Conservation (phyloP, 2,113 vertebrate species). For the Siniperca knerii region DNA sequence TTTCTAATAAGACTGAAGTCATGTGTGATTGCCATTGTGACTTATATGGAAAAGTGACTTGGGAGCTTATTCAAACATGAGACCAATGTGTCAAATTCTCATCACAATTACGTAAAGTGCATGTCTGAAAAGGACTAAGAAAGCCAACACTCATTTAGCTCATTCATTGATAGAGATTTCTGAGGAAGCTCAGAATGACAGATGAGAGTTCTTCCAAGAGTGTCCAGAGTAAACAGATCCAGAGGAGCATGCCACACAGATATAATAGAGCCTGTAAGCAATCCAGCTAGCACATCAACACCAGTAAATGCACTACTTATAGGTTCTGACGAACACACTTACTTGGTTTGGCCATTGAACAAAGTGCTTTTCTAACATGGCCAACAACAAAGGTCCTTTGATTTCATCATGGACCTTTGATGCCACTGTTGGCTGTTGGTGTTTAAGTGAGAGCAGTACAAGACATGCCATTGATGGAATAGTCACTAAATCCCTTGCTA, state of each 20-base stretch:
- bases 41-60: not conserved
- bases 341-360: conserved; percentile 38
- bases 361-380: conserved; percentile 49
- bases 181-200: conserved; percentile 3
- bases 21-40: not conserved
- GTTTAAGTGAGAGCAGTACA: conserved; percentile 29
- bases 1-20: not conserved
- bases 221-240: conserved; percentile 46
- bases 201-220: conserved; percentile 8
- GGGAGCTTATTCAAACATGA: not conserved
- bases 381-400: conserved; percentile 51
- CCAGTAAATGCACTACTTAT: conserved; percentile 38
- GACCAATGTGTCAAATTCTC: not conserved
- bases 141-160: not conserved
- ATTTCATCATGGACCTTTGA: conserved; percentile 57
- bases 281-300: conserved; percentile 55
- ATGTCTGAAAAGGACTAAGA: not conserved
- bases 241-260: conserved; percentile 51
- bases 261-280: conserved; percentile 39
- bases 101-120: not conserved
- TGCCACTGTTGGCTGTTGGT: conserved; percentile 39
- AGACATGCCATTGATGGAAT: conserved; percentile 43
- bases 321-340: conserved; percentile 34
- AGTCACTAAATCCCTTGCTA: conserved; percentile 41
- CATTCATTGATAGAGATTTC: not conserved